Base-by-base conservation (phyloP, 2,888 invertebrate species). In the Rhogogaster chlorosoma region DNA sequence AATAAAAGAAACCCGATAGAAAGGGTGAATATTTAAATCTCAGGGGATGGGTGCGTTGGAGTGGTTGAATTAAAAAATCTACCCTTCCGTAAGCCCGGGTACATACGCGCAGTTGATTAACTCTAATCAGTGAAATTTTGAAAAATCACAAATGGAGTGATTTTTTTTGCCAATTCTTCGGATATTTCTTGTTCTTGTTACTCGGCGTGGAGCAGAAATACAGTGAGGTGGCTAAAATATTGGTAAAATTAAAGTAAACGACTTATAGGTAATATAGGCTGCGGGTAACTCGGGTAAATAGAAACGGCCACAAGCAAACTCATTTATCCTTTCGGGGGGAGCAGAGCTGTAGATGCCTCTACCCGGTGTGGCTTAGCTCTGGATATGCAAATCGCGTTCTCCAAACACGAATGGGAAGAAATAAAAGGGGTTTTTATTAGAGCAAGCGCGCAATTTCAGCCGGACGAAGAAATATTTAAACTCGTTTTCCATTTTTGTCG, bases 381-480 rank as follows among this genome's bases (percentile, higher is more conserved):
- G 78, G 61, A 38, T 61, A 80, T 80, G 78, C 61, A 80, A 80
- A 80, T 80, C 61, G 57, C 32, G 61, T 80, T 80, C 36, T 32
- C 38, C 61, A 80, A 61, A 80, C 38, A 80, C 78, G 78, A 61
- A 61, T 38, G 61, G 80, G 36, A 80, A 80, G 80, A 80, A 61
- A 80, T 80, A 67, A 61, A 80, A 61, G 38, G 61, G 80, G 10
- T 80, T 80, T 57, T 61, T 38, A 57, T 80, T 38, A 22, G 80
- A 32, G 61, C 22, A 78, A 57, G 53, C 57, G 78, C 53, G 78
- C 53, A 57, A 78, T 78, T 80, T 57, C 22, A 80, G 15, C 10
- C 61, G 61, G 61, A 80, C 61, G 80, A 80, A 80, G 80, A 80
- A 80, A 80, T 80, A 61, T 80, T 80, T 38, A 38, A 80, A 80